Evolutionary conservation across 2,888 invertebrate genomes (phyloP).

Genomic region (Drosophila ustulata): DNA sequence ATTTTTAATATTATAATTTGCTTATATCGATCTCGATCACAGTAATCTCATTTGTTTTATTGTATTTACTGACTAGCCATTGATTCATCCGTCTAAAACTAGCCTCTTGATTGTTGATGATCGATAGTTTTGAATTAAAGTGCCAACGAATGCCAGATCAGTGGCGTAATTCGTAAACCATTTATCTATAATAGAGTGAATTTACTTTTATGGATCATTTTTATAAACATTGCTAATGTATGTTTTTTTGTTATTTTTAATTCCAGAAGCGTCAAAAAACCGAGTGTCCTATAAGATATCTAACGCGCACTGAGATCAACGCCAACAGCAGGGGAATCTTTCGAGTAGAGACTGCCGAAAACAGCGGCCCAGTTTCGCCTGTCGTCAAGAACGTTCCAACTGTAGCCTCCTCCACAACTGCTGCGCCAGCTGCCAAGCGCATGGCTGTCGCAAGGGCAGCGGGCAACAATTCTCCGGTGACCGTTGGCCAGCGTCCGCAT

Average conservation of each 20-base stretch:
- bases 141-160: too few species aligned
- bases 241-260: background rate
- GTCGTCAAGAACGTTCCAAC: constrained; percentile 20
- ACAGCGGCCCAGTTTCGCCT: constrained; percentile 37
- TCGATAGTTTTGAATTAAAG: too few species aligned
- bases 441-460: constrained; percentile 39
- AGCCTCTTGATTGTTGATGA: too few species aligned
- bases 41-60: too few species aligned
- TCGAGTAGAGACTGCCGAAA: constrained; percentile 67
- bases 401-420: background rate
- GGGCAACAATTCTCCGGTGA: constrained; percentile 43
- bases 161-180: too few species aligned
- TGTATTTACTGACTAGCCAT: too few species aligned
- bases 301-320: constrained; percentile 82
- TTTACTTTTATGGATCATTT: too few species aligned
- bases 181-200: too few species aligned
- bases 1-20: too few species aligned
- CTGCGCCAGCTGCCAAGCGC: constrained; percentile 43
- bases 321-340: constrained; percentile 83
- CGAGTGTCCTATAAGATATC: constrained; percentile 84
- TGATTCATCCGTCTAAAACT: too few species aligned
- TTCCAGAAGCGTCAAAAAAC: constrained; percentile 79
- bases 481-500: constrained; percentile 59
- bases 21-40: too few species aligned
- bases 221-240: background rate